Evolutionary conservation across 2,797 vertebrate species (phyloP).

Genomic region (Lepidocolaptes lacrymiger): DNA sequence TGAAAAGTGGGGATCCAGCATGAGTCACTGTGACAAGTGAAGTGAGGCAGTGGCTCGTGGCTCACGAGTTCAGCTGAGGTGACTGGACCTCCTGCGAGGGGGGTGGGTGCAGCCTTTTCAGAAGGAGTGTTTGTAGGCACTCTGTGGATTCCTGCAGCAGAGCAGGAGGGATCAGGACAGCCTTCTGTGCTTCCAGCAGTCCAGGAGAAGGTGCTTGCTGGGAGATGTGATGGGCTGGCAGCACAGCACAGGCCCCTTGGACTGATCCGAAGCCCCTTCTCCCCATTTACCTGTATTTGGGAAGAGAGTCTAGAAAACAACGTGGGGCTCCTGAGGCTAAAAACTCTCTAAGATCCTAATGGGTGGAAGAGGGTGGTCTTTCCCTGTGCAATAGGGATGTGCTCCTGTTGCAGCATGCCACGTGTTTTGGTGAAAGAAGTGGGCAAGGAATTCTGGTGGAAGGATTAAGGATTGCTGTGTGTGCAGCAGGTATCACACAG

Average conservation of each 20-base stretch:
- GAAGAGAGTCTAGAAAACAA: not conserved
- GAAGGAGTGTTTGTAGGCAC: accelerated
- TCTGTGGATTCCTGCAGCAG: not conserved
- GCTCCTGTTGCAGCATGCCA: not conserved
- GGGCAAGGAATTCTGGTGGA: not conserved
- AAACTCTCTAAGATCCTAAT: not conserved
- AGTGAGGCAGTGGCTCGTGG: not conserved
- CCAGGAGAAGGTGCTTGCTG: not conserved
- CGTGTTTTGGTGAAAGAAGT: not conserved
- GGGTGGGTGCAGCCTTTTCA: not conserved
- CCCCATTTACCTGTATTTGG: not conserved
- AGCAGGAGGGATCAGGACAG: not conserved
- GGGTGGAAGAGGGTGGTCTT: not conserved
- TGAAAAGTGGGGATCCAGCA: not conserved
- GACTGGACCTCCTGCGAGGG: not conserved
- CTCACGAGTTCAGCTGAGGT: not conserved
- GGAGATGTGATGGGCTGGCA: not conserved
- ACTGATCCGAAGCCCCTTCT: not conserved
- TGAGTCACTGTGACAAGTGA: constrained; percentile 34
- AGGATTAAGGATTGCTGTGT: not conserved
- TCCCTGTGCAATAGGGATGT: not conserved
- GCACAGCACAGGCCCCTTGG: not conserved
- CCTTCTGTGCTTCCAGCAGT: not conserved
- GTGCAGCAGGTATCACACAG: not conserved
- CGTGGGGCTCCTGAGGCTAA: not conserved